phyloP scores from a whole-genome alignment of 1,140 invertebrate genomes.

The Drosophila pachea region DNA sequence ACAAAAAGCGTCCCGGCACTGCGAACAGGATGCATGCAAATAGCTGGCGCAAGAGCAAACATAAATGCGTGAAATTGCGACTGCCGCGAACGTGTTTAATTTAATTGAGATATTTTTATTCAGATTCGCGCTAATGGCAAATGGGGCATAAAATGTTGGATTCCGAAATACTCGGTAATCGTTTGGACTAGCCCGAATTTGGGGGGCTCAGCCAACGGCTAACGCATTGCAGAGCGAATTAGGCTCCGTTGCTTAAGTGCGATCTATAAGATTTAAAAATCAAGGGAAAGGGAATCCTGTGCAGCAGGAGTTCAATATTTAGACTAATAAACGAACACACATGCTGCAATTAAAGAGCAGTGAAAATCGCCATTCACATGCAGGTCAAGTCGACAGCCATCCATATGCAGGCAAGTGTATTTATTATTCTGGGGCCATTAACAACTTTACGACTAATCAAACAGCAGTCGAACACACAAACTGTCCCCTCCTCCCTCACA shows the following conservation, averaged over 20 bases:
- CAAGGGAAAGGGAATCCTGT: too few relatives aligned
- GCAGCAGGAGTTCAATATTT: too few relatives aligned
- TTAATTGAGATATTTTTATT: constrained; percentile 50
- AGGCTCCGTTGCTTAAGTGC: constrained; percentile 10
- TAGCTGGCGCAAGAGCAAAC: not conserved
- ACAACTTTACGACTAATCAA: constrained; percentile 63
- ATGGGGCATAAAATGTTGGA: constrained; percentile 42
- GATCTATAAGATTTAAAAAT: too few relatives aligned
- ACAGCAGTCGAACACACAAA: constrained; percentile 14
- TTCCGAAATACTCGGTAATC: not conserved
- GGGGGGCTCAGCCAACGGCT: too few relatives aligned
- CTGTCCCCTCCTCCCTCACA: constrained; percentile 17
- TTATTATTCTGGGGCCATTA: constrained; percentile 29
- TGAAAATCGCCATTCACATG: not conserved
- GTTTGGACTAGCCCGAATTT: not conserved
- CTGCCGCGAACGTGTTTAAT: constrained; percentile 38
- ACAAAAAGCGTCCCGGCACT: constrained; percentile 26
- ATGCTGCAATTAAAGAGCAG: too few relatives aligned
- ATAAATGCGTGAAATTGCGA: constrained; percentile 3
- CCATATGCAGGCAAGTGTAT: not conserved
- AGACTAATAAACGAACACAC: too few relatives aligned
- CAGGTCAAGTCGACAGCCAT: not conserved
- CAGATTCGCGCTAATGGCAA: constrained; percentile 48
- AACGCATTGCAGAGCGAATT: constrained; percentile 32
- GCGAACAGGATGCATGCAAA: not conserved